Evolutionary conservation across 2,113 vertebrate species (phyloP).

Genomic region (Spea bombifrons): DNA sequence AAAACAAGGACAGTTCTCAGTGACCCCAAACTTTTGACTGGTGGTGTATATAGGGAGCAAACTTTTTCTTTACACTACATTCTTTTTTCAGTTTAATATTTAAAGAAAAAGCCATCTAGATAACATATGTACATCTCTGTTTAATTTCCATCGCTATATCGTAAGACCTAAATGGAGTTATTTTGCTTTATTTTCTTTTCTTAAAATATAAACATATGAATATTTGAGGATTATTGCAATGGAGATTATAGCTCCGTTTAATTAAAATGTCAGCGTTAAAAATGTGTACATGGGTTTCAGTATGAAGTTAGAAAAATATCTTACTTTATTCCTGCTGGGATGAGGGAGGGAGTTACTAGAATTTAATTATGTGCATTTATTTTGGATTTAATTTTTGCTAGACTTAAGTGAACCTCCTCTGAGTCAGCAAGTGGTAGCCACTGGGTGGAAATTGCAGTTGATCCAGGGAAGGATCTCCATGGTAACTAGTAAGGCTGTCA

Average conservation of each 20-base stretch:
- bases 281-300: neutral
- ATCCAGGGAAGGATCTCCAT: constrained; percentile 52
- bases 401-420: neutral
- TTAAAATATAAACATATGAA: no score
- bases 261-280: neutral
- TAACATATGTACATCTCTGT: neutral
- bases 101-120: no score
- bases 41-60: no score
- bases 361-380: neutral
- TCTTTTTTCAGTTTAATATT: no score
- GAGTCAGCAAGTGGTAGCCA: neutral
- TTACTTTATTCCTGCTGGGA: neutral
- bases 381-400: neutral
- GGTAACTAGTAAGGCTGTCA: constrained; percentile 54
- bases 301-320: neutral
- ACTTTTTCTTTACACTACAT: no score
- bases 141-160: neutral
- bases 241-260: neutral
- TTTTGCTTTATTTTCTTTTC: neutral
- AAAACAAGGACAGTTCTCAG: no score
- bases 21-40: no score
- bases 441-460: neutral
- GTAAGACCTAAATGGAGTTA: neutral
- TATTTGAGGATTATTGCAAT: neutral
- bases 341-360: neutral